phyloP scores from a whole-genome alignment of 2,888 invertebrate genomes.

The Hyppa rectilinea region DNA sequence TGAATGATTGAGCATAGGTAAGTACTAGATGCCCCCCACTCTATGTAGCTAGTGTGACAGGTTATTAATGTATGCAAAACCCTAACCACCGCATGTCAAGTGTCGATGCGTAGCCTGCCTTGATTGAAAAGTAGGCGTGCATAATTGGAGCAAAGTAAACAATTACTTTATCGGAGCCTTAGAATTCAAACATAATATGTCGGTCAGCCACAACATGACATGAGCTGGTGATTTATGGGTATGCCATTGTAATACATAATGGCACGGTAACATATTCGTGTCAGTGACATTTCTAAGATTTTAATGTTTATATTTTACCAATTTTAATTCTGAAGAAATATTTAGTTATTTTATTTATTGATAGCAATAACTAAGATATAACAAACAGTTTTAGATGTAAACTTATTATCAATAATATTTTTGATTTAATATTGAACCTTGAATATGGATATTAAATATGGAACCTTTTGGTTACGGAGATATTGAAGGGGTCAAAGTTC shows the following conservation, averaged over 20 bases:
- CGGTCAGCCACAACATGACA: conserved; percentile 37
- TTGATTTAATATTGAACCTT: neutral
- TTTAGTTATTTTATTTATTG: no score
- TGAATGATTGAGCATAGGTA: neutral
- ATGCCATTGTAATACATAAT: conserved; percentile 21
- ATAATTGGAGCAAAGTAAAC: conserved; percentile 41
- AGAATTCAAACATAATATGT: conserved; percentile 37
- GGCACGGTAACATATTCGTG: conserved; percentile 32
- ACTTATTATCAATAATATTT: neutral
- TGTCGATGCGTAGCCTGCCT: conserved; percentile 29
- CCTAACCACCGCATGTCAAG: neutral
- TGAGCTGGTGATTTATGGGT: conserved; percentile 28
- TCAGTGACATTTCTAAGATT: no score
- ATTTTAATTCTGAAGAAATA: no score
- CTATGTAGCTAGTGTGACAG: neutral
- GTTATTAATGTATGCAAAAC: neutral
- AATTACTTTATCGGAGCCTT: conserved; percentile 40
- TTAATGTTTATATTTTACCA: no score
- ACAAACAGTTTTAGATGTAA: neutral
- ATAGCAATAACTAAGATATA: neutral
- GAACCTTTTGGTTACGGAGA: no score
- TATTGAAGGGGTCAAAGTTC: no score
- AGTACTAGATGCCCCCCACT: neutral
- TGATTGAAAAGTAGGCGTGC: conserved; percentile 27
- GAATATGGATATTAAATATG: no score